Base-by-base conservation (phyloP, 2,888 invertebrate genomes). In the Cheilosia variabilis region DNA sequence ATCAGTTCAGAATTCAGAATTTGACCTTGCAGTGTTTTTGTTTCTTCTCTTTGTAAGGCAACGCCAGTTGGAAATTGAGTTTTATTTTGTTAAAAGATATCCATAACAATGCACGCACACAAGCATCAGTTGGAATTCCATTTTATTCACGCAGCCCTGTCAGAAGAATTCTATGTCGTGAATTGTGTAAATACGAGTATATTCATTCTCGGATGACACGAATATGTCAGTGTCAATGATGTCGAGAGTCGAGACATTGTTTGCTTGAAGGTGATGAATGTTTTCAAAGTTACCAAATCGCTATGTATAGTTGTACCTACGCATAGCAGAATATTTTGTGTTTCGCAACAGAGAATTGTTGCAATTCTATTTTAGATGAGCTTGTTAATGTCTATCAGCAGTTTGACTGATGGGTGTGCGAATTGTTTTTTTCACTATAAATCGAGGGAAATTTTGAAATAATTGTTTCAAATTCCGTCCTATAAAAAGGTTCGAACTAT, bases 181-280 rank as follows among this genome's bases (percentile, higher is more conserved):
- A 50, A 17, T 45, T 17, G 13, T 50, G 50, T 50, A 50, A 37
- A 37, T 31, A n/a, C n/a, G n/a, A n/a, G n/a, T n/a, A 31, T 9
- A 31, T 47, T 19, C 17, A 17, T 31, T 53, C 24, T 27, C 24
- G n/a, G 27, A 53, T 15, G 27, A 27, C 53, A 53, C 19, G 53
- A 50, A 19, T 55, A 17, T 55, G 53, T 55, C 53, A 55, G 19
- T 55, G 31, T 31, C 53, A 55, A 27, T 31, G 31, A 31, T n/a
- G 53, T 27, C 47, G 9, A 24, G 24, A 5, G 13, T 24, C 27
- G 27, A 37, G 37, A 37, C 37, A 13, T 37, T 37, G 37, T 37
- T 22, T 13, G 45, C n/a, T n/a, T 55, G 53, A 55, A 55, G 53
- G 27, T 27, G 53, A 55, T 31, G 53, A n/a, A 27, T 55, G 53